These are phyloP conservation scores for Hylaea fasciaria DNA, from an alignment of 2,888 invertebrate species.

Conservation along the genomic window DNA sequence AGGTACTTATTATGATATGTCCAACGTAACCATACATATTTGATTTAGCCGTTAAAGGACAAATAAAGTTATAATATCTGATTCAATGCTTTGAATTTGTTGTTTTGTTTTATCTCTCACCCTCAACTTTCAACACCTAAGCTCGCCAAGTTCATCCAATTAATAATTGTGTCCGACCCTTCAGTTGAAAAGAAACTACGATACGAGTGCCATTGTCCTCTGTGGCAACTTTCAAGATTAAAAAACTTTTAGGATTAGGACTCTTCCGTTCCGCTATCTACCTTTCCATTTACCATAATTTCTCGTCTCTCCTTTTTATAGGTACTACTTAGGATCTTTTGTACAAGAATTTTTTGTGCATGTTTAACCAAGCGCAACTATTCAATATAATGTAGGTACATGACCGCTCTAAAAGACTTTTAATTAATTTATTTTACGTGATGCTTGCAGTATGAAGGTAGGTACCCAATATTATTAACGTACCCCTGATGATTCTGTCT, in stretches of 20 bases:
- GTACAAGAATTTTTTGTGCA: too few relatives aligned
- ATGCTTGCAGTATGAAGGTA: not conserved
- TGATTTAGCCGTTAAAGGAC: too few relatives aligned
- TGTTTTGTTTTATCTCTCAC: not conserved
- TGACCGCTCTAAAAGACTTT: not conserved
- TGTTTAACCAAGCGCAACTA: too few relatives aligned
- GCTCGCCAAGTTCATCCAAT: slow-evolving; percentile 17
- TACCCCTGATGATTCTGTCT: too few relatives aligned
- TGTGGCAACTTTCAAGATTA: slow-evolving; percentile 39
- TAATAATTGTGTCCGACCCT: slow-evolving; percentile 14
- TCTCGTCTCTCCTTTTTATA: slow-evolving; percentile 11
- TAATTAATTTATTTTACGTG: not conserved
- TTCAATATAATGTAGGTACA: not conserved
- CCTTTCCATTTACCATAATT: slow-evolving; percentile 38
- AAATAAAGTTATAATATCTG: too few relatives aligned
- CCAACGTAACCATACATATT: too few relatives aligned
- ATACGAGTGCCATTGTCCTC: slow-evolving; percentile 34
- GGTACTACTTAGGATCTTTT: too few relatives aligned
- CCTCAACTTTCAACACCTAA: not conserved
- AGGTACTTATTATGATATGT: too few relatives aligned
- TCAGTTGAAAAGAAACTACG: slow-evolving; percentile 29
- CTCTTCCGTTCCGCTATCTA: slow-evolving; percentile 36
- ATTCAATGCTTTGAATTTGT: too few relatives aligned
- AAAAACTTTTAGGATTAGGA: slow-evolving; percentile 42
- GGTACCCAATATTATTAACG: too few relatives aligned